Evolutionary conservation across 2,113 vertebrate species (phyloP).

Genomic region (Phoenicopterus ruber): DNA sequence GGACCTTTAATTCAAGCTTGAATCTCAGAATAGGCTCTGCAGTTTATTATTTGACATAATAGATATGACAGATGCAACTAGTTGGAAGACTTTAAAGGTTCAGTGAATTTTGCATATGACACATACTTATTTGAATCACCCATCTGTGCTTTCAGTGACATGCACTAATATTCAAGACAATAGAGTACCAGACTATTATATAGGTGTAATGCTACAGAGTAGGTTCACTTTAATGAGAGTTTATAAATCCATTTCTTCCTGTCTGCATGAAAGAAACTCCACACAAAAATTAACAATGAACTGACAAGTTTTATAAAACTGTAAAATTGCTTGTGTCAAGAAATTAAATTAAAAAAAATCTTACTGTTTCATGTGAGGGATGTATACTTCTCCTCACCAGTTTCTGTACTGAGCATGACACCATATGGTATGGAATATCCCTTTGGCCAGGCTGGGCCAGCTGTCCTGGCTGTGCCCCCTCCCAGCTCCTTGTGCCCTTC

Average conservation of each 20-base stretch:
- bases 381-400: not conserved
- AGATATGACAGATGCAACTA: constrained; percentile 20
- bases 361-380: not conserved
- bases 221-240: not conserved
- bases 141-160: not conserved
- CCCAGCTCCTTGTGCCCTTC: no score
- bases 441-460: no score
- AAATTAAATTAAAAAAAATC: not conserved
- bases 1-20: not conserved
- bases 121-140: not conserved
- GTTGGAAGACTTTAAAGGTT: constrained; percentile 37
- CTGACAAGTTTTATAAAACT: not conserved
- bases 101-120: constrained; percentile 5
- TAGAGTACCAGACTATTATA: not conserved
- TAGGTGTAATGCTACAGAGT: not conserved
- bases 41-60: constrained; percentile 17
- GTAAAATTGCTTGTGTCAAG: not conserved
- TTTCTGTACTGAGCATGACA: no score
- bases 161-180: not conserved
- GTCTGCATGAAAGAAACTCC: not conserved
- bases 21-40: not conserved
- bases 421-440: no score
- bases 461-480: no score
- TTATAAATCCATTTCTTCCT: not conserved
- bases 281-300: not conserved